Evolutionary conservation across 2,888 invertebrate species (phyloP), one percentile per base, ranked within the genome.

Genomic region (Eurytoma adleriae): DNA sequence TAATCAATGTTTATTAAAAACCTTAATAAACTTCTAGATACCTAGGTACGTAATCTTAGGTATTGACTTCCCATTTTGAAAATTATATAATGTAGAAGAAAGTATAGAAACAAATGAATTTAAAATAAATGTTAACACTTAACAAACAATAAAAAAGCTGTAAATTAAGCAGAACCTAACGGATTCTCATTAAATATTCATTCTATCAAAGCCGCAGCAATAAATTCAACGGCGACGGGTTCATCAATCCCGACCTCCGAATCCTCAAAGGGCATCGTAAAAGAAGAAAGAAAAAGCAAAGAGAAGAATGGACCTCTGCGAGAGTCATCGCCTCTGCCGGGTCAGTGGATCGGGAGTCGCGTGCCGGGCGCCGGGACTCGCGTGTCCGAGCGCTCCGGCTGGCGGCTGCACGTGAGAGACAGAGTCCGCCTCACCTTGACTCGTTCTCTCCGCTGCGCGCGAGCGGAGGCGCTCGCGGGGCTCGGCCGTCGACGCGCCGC

Each of bases 381-480:
- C 88, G 87, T 88, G 88, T 86, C 85, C 84, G 85, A 84, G 84
- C 84, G 48, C 18, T 48, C 66, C n/a, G n/a, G n/a, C n/a, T n/a
- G n/a, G 66, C 40, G 62, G n/a, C 12, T 12, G 30, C 12, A 13
- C 24, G 62, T 12, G 27, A 24, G 30, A 40, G 64, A 64, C 10
- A 64, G 64, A 48, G 64, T 24, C 27, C 12, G 30, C 48, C 80
- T 76, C 80, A 80, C 80, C 76, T 77, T 80, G 80, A 76, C 80
- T 80, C 80, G 48, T 24, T 56, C 50, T 27, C 73, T 13, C 48
- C 54, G 56, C 56, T 16, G n/a, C n/a, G n/a, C n/a, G 40, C 20
- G 40, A 59, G 73, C 40, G 7, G 40, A 40, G 40, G 40, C 40
- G 40, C 30, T 73, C 40, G 18, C 56, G 50, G 40, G 18, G n/a